phyloP scores from a whole-genome alignment of 2,797 vertebrate species.

The Nasua narica region DNA sequence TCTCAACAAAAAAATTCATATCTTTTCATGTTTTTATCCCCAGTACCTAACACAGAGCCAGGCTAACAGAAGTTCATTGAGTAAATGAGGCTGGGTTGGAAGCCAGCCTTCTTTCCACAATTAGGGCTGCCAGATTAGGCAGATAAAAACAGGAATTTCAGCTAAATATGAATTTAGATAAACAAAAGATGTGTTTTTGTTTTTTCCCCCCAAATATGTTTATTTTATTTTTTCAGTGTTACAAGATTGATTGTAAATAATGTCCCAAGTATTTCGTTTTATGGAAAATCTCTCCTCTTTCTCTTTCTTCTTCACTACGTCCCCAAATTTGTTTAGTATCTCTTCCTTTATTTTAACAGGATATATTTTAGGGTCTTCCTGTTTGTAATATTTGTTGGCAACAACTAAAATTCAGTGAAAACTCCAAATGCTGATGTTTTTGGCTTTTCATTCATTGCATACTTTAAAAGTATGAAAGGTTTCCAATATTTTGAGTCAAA shows the following conservation, averaged over 20 bases:
- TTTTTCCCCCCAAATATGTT: too few relatives aligned
- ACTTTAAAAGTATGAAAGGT: background rate
- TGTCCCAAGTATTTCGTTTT: background rate
- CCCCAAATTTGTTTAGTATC: background rate
- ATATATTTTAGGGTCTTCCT: background rate
- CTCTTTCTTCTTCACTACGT: background rate
- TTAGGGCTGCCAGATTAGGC: background rate
- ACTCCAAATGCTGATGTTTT: background rate
- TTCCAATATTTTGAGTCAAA: background rate
- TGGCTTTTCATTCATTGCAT: background rate
- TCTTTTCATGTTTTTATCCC: background rate
- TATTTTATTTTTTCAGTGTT: too few relatives aligned
- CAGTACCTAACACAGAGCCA: background rate
- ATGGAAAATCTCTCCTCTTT: background rate
- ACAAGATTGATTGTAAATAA: too few relatives aligned
- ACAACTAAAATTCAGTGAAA: constrained; percentile 1
- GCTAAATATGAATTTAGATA: constrained; percentile 13
- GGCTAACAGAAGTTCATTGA: background rate
- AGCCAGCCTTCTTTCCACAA: background rate
- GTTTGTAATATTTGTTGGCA: background rate
- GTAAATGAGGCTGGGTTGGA: background rate
- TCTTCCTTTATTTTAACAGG: background rate
- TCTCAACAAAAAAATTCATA: background rate
- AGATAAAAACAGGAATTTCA: background rate
- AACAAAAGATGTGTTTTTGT: background rate